phyloP scores from a whole-genome alignment of 2,888 invertebrate species.

The Chymomyza fuscimana region DNA sequence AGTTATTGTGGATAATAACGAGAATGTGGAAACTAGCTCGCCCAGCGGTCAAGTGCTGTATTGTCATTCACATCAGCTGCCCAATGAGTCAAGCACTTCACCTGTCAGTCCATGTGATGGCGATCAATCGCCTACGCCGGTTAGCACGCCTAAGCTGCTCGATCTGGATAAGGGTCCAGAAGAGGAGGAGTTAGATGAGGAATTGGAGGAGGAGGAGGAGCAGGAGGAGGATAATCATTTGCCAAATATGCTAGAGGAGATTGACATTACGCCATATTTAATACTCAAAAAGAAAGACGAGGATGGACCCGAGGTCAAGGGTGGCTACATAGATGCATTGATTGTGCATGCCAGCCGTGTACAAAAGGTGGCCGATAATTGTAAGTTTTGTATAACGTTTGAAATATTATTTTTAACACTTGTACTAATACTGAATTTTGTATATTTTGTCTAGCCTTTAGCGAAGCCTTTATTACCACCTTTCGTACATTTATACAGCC shows the following conservation, averaged over 20 bases:
- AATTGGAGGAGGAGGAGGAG: constrained; percentile 33
- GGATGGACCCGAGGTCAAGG: constrained; percentile 94
- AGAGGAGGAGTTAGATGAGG: constrained; percentile 31
- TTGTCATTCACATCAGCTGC: constrained; percentile 69
- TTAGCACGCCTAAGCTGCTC: constrained; percentile 43
- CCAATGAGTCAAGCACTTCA: constrained; percentile 43
- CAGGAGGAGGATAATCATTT: constrained; percentile 60
- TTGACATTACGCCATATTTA: constrained; percentile 90
- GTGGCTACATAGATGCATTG: constrained; percentile 95
- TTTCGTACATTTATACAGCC: constrained; percentile 97
- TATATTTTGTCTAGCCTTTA: constrained; percentile 71
- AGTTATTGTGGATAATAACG: constrained; percentile 39
- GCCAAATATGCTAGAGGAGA: constrained; percentile 86
- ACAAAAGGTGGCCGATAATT: constrained; percentile 84
- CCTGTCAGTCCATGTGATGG: constrained; percentile 12
- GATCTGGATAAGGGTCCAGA: background rate
- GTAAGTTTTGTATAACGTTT: constrained; percentile 52
- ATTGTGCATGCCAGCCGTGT: constrained; percentile 97
- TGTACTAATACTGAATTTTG: background rate
- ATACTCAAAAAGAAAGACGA: constrained; percentile 89
- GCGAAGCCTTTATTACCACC: constrained; percentile 98
- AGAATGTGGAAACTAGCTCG: constrained; percentile 35
- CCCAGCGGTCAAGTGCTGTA: constrained; percentile 44
- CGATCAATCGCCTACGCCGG: constrained; percentile 28
- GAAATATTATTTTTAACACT: background rate